Conservation (phyloP, 2,797 vertebrate species). For the Limnodromus scolopaceus region DNA sequence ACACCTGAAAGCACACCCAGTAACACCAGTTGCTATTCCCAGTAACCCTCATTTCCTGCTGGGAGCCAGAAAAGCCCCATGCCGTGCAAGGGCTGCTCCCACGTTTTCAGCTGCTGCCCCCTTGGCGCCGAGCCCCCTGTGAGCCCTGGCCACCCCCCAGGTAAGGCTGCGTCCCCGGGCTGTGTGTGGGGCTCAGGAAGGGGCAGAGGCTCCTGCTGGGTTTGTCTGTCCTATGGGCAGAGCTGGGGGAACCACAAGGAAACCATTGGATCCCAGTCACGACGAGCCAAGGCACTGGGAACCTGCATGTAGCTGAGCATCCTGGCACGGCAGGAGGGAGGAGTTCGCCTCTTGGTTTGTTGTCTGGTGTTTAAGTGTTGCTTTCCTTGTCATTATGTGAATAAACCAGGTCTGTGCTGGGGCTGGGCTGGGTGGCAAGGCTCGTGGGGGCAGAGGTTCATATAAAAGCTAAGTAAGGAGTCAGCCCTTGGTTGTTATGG, state of each 20-base stretch:
- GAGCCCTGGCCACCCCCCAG: rapidly evolving
- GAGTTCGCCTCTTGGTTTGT: background rate
- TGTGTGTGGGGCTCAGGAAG: rapidly evolving
- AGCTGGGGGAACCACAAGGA: background rate
- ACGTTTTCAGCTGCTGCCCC: background rate
- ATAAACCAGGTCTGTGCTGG: background rate
- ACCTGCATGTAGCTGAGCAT: rapidly evolving
- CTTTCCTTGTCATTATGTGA: background rate
- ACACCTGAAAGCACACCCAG: background rate
- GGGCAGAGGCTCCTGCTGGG: background rate
- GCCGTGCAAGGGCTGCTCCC: rapidly evolving
- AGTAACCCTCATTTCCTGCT: background rate
- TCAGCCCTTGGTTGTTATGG: background rate
- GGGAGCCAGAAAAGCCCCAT: background rate
- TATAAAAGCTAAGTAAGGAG: background rate
- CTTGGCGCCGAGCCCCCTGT: rapidly evolving
- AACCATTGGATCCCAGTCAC: background rate
- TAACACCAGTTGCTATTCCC: rapidly evolving
- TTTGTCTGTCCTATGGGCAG: background rate
- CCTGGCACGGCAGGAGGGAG: background rate
- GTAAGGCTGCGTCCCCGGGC: rapidly evolving
- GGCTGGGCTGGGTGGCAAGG: background rate
- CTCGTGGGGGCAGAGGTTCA: rapidly evolving
- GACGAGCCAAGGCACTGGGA: background rate
- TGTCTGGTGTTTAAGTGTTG: background rate